phyloP scores from a whole-genome alignment of 2,113 vertebrate genomes.

The Empidonax alnorum region DNA sequence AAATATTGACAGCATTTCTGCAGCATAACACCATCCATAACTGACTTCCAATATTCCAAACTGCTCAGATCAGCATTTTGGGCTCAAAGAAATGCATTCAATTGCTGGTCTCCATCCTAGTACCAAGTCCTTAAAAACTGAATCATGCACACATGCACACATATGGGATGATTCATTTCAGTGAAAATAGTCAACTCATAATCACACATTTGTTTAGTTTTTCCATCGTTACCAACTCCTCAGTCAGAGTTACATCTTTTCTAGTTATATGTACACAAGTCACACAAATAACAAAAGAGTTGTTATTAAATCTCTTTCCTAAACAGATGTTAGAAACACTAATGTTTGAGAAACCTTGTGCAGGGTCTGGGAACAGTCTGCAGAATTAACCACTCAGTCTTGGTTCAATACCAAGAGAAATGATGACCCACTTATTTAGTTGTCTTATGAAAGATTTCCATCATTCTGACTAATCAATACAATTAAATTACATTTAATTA shows the following conservation, averaged over 20 bases:
- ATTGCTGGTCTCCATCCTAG: neutral
- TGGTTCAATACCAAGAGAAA: neutral
- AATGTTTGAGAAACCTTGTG: neutral
- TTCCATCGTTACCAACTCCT: conserved; percentile 28
- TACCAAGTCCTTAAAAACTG: neutral
- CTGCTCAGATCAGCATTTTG: neutral
- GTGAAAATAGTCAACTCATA: neutral
- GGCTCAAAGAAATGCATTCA: neutral
- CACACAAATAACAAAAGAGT: conserved; percentile 10
- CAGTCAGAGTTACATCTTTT: conserved; percentile 1
- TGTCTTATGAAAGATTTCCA: conserved; percentile 10
- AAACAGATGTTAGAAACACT: conserved; percentile 17
- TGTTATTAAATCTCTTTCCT: neutral
- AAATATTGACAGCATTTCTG: neutral
- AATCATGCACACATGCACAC: neutral
- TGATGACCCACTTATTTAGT: neutral
- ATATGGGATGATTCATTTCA: conserved; percentile 39
- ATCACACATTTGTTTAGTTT: neutral
- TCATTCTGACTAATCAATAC: conserved; percentile 36
- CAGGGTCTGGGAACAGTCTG: neutral
- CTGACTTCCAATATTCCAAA: neutral
- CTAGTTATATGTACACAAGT: conserved; percentile 1
- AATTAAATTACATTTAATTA: conserved; percentile 43
- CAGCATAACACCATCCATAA: neutral
- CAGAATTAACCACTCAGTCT: neutral